Evolutionary conservation across 2,888 invertebrate species (phyloP).

Genomic region (Lobophora halterata): DNA sequence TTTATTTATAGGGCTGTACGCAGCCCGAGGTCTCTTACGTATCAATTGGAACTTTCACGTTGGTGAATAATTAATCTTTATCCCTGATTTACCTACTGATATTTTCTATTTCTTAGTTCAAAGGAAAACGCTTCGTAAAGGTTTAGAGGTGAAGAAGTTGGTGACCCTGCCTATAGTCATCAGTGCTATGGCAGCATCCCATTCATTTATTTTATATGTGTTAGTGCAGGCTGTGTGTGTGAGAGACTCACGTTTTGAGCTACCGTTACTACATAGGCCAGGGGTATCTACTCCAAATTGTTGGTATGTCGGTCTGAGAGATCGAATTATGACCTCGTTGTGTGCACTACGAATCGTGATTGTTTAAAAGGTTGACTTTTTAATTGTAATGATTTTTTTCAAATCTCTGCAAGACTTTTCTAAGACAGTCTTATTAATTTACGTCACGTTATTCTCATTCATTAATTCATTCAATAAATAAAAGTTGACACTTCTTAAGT

Average conservation of each 20-base stretch:
- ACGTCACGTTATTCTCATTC: too few relatives aligned
- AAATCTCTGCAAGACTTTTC: too few relatives aligned
- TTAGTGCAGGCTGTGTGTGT: conserved; percentile 32
- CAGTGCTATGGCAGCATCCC: conserved; percentile 66
- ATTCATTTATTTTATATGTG: conserved; percentile 52
- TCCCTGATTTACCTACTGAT: too few relatives aligned
- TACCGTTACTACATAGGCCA: conserved; percentile 55
- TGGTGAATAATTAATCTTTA: too few relatives aligned
- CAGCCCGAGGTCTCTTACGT: conserved; percentile 32
- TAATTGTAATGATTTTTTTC: too few relatives aligned
- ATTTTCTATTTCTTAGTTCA: too few relatives aligned
- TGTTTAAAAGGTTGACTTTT: too few relatives aligned
- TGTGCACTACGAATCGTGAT: too few relatives aligned
- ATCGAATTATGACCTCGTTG: conserved; percentile 53
- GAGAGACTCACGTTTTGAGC: conserved; percentile 46
- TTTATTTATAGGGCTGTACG: conserved; percentile 65
- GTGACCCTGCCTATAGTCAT: conserved; percentile 57
- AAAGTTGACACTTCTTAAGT: conserved; percentile 25
- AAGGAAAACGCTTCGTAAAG: too few relatives aligned
- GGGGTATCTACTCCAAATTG: conserved; percentile 50
- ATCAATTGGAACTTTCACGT: conserved; percentile 47
- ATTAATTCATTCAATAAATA: conserved; percentile 38
- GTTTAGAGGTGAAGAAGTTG: too few relatives aligned
- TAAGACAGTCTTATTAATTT: too few relatives aligned
- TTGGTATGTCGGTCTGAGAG: conserved; percentile 27